These are phyloP conservation scores for Sterna hirundo DNA, from an alignment of 2,113 vertebrate species.

Conservation along the genomic window DNA sequence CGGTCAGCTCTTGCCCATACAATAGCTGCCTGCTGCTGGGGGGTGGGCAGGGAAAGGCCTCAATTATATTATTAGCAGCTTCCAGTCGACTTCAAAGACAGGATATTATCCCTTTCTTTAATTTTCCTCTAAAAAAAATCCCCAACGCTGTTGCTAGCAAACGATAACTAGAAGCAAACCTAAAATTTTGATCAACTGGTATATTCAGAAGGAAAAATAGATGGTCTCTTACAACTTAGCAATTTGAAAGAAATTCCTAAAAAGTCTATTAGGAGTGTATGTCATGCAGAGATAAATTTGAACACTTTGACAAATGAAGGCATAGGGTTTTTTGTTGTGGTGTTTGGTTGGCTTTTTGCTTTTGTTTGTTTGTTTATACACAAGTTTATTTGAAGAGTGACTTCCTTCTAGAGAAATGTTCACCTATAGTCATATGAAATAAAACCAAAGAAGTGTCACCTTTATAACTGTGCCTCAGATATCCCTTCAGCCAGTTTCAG, in stretches of 20 bases:
- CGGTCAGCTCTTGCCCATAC: not conserved
- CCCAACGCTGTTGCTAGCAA: not conserved
- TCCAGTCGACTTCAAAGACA: not conserved
- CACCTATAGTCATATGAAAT: not conserved
- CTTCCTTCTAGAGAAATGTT: not conserved
- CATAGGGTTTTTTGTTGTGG: not conserved
- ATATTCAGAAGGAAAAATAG: not conserved
- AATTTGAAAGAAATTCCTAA: not conserved
- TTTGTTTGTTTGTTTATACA: not conserved
- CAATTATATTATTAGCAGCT: not conserved
- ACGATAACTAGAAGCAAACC: not conserved
- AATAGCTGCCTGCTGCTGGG: not conserved
- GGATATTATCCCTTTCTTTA: not conserved
- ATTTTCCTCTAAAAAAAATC: not conserved
- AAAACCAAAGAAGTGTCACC: not conserved
- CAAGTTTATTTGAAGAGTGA: not conserved
- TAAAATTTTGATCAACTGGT: not conserved
- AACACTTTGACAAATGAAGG: not conserved
- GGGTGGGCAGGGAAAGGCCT: fast-evolving
- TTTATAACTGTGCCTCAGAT: not conserved
- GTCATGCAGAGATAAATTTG: not conserved
- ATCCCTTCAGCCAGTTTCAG: not conserved
- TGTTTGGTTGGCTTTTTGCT: not conserved
- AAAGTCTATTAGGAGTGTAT: not conserved
- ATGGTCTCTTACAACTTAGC: not conserved